Conservation (phyloP, 2,797 vertebrate genomes). For the Pteropus rufus region DNA sequence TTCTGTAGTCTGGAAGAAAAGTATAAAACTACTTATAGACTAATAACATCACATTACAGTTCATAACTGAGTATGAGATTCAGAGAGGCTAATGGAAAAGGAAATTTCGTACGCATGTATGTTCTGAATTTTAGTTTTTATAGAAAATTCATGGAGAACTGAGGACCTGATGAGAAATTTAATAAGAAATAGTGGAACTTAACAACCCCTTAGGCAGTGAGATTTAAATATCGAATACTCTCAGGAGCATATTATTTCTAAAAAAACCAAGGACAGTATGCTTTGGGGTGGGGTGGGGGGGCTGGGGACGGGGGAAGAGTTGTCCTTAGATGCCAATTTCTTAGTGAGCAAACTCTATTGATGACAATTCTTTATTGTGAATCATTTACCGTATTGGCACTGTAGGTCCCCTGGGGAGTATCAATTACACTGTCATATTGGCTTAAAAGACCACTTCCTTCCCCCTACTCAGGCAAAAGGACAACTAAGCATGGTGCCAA, state of each 20-base stretch:
- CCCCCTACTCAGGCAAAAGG: background rate
- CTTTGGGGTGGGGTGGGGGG: background rate
- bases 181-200: background rate
- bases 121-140: conserved; percentile 29
- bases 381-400: background rate
- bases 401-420: background rate
- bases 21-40: background rate
- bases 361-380: background rate
- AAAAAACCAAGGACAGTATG: background rate
- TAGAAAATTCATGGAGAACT: conserved; percentile 9
- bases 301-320: too few relatives aligned
- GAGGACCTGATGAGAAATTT: background rate
- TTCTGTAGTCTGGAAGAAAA: background rate
- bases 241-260: background rate
- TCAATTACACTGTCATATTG: background rate
- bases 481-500: background rate
- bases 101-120: background rate
- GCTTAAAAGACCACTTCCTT: conserved; percentile 34
- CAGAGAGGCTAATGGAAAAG: conserved; percentile 43
- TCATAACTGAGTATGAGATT: conserved; percentile 18
- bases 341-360: background rate
- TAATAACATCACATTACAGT: conserved; percentile 19
- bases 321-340: background rate
- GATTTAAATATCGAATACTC: background rate
- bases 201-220: background rate